phyloP scores from a whole-genome alignment of 2,888 invertebrate species.

The Pristionchus fissidentatus region DNA sequence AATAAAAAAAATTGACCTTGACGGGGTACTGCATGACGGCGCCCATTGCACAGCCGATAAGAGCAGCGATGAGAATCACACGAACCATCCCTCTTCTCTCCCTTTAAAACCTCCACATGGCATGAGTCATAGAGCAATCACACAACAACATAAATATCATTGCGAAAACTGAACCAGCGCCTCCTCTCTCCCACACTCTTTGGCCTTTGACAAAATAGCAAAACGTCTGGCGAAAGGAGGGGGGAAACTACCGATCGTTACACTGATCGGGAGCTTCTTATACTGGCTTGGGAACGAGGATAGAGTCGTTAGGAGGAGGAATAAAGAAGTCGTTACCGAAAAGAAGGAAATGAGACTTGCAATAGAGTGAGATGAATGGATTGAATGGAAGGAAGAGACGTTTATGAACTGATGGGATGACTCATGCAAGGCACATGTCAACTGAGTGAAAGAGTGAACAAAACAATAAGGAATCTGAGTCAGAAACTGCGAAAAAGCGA shows the following conservation, averaged over 20 bases:
- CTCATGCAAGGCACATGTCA: slow-evolving; percentile 20
- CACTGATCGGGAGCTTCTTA: background rate
- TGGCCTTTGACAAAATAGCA: background rate
- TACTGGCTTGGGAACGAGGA: no score
- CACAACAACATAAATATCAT: slow-evolving; percentile 3
- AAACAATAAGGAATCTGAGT: no score
- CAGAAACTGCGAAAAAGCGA: background rate
- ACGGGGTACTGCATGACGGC: slow-evolving; percentile 30
- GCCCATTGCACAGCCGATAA: slow-evolving; percentile 17
- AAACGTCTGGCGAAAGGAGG: no score
- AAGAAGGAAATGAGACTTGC: background rate
- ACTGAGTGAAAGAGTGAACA: background rate
- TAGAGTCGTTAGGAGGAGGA: no score
- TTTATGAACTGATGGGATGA: slow-evolving; percentile 36
- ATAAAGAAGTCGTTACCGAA: background rate
- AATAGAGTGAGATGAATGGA: no score
- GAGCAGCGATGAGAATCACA: background rate
- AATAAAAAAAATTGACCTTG: background rate
- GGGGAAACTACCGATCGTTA: no score
- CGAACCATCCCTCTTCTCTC: slow-evolving; percentile 21
- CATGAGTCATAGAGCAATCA: slow-evolving; percentile 1
- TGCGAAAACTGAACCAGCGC: slow-evolving; percentile 5
- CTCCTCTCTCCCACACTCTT: background rate
- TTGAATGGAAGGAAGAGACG: background rate
- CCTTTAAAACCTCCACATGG: background rate